These are phyloP conservation scores for Ptiloglossa arizonensis DNA, from an alignment of 1,140 invertebrate genomes.

Conservation along the genomic window DNA sequence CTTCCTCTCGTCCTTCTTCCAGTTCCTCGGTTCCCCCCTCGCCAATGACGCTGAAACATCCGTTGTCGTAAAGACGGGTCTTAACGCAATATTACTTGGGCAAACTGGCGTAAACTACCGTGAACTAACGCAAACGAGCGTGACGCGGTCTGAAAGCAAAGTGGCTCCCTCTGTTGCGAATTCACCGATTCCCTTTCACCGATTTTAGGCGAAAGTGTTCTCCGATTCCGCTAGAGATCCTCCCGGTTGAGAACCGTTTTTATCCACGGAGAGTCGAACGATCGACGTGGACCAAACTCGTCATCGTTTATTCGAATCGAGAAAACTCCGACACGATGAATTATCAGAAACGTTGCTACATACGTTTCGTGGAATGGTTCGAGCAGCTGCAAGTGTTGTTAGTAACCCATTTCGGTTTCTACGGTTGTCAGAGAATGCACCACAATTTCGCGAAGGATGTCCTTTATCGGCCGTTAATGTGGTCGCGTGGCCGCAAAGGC, in stretches of 20 bases:
- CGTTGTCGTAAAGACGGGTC: conserved; percentile 21
- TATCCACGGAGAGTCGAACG: no score
- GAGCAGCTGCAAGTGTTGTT: conserved; percentile 1
- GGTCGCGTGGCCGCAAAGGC: conserved; percentile 32
- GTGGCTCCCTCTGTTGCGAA: background rate
- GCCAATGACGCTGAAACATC: conserved; percentile 15
- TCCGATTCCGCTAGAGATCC: no score
- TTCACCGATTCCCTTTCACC: background rate
- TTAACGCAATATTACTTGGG: conserved; percentile 45
- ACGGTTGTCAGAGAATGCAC: background rate
- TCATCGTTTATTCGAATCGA: no score
- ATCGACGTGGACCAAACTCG: no score
- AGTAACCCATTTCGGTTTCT: conserved; percentile 14
- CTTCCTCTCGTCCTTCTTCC: background rate
- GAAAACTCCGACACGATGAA: no score
- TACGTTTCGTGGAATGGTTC: no score
- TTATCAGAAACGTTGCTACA: no score
- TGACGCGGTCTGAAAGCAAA: conserved; percentile 35
- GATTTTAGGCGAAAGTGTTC: no score
- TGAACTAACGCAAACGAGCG: conserved; percentile 48
- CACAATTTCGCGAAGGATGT: conserved; percentile 4
- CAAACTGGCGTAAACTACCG: conserved; percentile 33
- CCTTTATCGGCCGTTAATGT: conserved; percentile 35
- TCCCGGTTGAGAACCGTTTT: no score
- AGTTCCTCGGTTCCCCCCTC: background rate